Base-by-base conservation (phyloP, 2,888 invertebrate species). In the Apoda limacodes region DNA sequence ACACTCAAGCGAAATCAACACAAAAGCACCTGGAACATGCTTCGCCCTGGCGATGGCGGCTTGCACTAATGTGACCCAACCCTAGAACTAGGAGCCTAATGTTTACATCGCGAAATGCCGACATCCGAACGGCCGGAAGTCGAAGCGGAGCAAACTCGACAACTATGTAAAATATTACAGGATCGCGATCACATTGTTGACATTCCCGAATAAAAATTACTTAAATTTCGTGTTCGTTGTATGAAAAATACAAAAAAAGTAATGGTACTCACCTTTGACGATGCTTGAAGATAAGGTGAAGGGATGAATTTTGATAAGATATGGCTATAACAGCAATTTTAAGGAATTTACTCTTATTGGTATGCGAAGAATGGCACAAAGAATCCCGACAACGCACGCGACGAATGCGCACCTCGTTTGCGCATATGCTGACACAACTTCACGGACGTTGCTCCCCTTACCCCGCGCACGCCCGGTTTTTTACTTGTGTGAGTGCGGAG, bases 341-440 rank as follows among this genome's bases (percentile, higher is more conserved):
- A 84, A 85, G 85, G 85, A 85, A 85, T 84, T 82, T 83, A 83
- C 84, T 84, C 84, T 85, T 85, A 85, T 85, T 91, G 92, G 93
- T 91, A 93, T 93, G 92, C 89, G 86, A 90, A 90, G 93, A 93
- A 93, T 93, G 93, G 90, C 92, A 92, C 91, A 93, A 93, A 92
- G 93, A 93, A 93, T 93, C 92, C 88, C 87, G 90, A 92, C 92
- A 92, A 93, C 92, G 92, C 91, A 89, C 85, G 86, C 86, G 85
- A 83, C 86, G 84, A 86, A 83, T 85, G 89, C 90, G 89, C 89
- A 90, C 82, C 84, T 84, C 83, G 84, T 84, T 84, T 86, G 88
- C 89, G 89, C 89, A 89, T 83, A 83, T 86, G 85, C 86, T 85
- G 86, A 86, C 85, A 82, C 85, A 84, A 83, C 83, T 85, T 78